Percentiles rank a stretch among this genome's conserved stretches.
These are phyloP conservation scores for Norana najaformis DNA, from an alignment of 2,888 invertebrate genomes.

Conservation along the genomic window DNA sequence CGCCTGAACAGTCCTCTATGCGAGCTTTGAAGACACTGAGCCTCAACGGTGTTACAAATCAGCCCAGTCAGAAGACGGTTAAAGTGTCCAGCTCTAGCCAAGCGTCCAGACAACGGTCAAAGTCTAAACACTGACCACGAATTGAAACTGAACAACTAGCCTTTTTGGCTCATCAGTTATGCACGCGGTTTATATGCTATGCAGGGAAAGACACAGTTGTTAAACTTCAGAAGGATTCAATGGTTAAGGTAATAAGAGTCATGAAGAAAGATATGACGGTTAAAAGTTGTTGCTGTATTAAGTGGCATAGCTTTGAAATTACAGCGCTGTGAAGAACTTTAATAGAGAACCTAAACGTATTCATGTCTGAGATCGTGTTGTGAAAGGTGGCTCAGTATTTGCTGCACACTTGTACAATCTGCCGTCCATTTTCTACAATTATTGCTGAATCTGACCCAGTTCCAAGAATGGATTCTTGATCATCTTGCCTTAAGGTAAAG, in stretches of 20 bases:
- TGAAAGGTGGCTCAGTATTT: no score
- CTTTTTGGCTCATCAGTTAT: background rate
- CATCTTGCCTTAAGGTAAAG: no score
- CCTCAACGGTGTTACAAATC: background rate
- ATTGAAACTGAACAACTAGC: no score
- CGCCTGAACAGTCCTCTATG: background rate
- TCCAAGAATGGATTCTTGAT: no score
- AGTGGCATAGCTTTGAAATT: background rate
- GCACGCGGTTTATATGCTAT: background rate
- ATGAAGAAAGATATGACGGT: background rate
- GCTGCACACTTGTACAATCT: no score
- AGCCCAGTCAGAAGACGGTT: background rate
- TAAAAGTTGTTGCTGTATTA: background rate
- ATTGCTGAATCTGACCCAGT: no score
- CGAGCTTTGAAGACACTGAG: background rate
- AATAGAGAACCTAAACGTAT: no score
- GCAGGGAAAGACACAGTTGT: background rate
- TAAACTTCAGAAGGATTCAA: no score
- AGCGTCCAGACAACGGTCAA: background rate
- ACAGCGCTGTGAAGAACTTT: background rate
- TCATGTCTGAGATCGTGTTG: no score
- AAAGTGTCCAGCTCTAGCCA: background rate
- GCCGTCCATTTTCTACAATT: no score
- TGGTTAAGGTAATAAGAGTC: background rate
- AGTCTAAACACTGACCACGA: background rate